Evolutionary conservation across 30 jellyfish, hydroid and myxozoan species (phyloP).

Genomic region (Cassiopea andromeda): DNA sequence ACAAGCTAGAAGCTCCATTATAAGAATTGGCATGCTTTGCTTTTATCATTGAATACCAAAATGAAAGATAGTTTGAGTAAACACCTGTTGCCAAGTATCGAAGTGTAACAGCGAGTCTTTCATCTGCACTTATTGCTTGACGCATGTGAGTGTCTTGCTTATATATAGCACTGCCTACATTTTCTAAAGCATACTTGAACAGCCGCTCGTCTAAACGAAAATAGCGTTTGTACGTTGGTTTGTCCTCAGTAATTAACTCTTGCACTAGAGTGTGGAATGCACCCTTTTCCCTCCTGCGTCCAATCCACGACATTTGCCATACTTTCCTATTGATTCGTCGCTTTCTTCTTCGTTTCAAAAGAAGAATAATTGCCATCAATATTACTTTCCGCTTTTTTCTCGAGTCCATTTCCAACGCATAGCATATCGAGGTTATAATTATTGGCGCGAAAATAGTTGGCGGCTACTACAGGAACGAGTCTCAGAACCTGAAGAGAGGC

Average conservation of each 20-base stretch:
- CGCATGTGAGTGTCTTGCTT: conserved; percentile 48
- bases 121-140: conserved; percentile 13
- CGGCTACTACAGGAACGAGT: too few relatives aligned
- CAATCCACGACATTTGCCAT: not conserved
- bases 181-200: not conserved
- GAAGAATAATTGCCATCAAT: too few relatives aligned
- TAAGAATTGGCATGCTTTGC: not conserved
- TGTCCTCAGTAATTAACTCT: not conserved
- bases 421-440: too few relatives aligned
- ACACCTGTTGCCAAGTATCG: conserved; percentile 16
- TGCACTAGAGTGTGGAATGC: not conserved
- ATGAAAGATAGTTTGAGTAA: not conserved
- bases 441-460: too few relatives aligned
- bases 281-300: not conserved
- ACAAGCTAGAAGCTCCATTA: not conserved
- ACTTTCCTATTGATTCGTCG: too few relatives aligned
- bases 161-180: not conserved
- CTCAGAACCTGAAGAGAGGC: too few relatives aligned
- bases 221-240: not conserved
- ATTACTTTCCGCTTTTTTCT: too few relatives aligned
- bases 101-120: conserved; percentile 38
- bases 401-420: too few relatives aligned
- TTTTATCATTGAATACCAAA: not conserved
- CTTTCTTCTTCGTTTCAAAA: too few relatives aligned
- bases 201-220: not conserved